Evolutionary conservation across 2,113 vertebrate species (phyloP).

Genomic region (Anguilla japonica): DNA sequence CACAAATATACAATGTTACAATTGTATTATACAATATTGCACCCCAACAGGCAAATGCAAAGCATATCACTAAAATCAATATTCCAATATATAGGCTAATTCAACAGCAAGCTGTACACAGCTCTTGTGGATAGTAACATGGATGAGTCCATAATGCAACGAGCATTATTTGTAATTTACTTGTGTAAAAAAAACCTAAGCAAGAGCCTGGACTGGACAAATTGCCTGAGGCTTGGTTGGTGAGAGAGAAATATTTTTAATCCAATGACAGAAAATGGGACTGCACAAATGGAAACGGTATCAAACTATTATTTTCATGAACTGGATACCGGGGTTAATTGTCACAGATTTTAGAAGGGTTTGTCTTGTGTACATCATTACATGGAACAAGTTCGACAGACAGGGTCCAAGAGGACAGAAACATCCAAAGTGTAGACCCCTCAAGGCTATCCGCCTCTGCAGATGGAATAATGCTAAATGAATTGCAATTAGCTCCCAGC

Average conservation of each 20-base stretch:
- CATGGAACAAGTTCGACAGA: no score
- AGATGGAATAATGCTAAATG: conserved; percentile 7
- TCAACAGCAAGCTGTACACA: not conserved
- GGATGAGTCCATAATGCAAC: not conserved
- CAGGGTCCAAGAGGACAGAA: no score
- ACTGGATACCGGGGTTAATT: not conserved
- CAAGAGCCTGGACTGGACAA: not conserved
- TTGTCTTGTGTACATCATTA: no score
- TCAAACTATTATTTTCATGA: not conserved
- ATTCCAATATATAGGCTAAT: not conserved
- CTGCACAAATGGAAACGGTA: not conserved
- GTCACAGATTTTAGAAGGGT: not conserved
- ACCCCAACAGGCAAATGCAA: not conserved
- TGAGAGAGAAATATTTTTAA: no score
- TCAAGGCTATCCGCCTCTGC: not conserved
- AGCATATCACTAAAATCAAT: not conserved
- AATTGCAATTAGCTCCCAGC: not conserved
- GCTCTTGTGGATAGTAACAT: not conserved
- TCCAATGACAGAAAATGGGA: no score
- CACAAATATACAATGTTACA: no score
- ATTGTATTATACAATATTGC: not conserved
- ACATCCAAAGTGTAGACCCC: not conserved
- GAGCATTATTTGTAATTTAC: not conserved
- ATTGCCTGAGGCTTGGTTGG: not conserved
- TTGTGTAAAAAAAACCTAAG: not conserved